These are phyloP conservation scores for Epinephelus fuscoguttatus DNA, from an alignment of 2,113 vertebrate genomes.

Conservation along the genomic window DNA sequence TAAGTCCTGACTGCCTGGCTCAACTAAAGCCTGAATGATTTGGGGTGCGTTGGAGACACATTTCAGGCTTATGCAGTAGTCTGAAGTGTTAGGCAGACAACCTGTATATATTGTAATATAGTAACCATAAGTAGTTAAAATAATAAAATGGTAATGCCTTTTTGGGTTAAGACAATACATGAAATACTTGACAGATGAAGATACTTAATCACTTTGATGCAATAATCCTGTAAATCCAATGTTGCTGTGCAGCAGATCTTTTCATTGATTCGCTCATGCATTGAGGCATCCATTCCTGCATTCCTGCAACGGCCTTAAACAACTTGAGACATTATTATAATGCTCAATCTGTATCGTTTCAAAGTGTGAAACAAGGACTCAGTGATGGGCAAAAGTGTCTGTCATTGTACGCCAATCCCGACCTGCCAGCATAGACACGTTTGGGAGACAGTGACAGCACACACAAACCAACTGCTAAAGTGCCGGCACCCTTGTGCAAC, in stretches of 20 bases:
- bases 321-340: neutral
- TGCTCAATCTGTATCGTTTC: slow-evolving; percentile 15
- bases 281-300: neutral
- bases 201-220: neutral
- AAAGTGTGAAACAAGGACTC: slow-evolving; percentile 35
- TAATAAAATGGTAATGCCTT: neutral
- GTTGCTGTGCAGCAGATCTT: too few species aligned
- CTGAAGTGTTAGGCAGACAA: too few species aligned
- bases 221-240: neutral
- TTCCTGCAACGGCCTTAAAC: neutral
- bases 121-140: neutral
- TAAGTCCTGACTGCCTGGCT: neutral
- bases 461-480: slow-evolving; percentile 18
- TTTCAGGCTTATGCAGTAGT: too few species aligned
- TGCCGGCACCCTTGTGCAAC: slow-evolving; percentile 4
- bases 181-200: neutral
- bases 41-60: too few species aligned
- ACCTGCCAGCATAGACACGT: slow-evolving; percentile 34
- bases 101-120: neutral
- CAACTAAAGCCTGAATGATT: neutral
- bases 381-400: slow-evolving; percentile 21
- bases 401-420: slow-evolving; percentile 12
- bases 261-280: neutral
- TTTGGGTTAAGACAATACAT: neutral
- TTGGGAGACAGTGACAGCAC: slow-evolving; percentile 36